Evolutionary conservation across 2,888 invertebrate genomes (phyloP).

Genomic region (Macrophya alboannulata): DNA sequence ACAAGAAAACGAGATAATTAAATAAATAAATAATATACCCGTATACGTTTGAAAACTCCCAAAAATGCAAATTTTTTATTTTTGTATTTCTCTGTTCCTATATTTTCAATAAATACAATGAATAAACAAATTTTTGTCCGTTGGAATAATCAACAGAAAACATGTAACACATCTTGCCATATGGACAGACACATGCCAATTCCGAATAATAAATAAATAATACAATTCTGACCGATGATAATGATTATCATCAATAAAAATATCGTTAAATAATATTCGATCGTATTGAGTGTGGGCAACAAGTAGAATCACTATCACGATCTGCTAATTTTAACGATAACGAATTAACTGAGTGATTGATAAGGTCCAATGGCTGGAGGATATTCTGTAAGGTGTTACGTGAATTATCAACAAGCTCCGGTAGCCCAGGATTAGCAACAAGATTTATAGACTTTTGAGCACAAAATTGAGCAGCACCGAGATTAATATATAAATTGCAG

Average conservation of each 20-base stretch:
- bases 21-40: neutral
- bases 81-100: no score
- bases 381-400: neutral
- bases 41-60: neutral
- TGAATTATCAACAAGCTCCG: slow-evolving; percentile 12
- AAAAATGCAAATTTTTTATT: neutral
- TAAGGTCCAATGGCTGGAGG: neutral
- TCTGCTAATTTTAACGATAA: neutral
- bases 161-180: no score
- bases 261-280: neutral
- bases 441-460: slow-evolving; percentile 11
- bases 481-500: neutral
- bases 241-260: no score
- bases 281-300: no score
- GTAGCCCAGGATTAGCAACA: neutral
- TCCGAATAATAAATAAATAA: no score
- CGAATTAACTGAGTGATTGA: slow-evolving; percentile 3
- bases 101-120: no score
- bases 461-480: neutral
- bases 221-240: no score
- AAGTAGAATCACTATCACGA: neutral
- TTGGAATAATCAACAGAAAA: no score
- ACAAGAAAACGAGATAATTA: neutral
- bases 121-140: no score
- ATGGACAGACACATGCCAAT: no score